These are phyloP conservation scores for Bradypodion ventrale DNA, from an alignment of 2,797 vertebrate genomes.

Conservation along the genomic window DNA sequence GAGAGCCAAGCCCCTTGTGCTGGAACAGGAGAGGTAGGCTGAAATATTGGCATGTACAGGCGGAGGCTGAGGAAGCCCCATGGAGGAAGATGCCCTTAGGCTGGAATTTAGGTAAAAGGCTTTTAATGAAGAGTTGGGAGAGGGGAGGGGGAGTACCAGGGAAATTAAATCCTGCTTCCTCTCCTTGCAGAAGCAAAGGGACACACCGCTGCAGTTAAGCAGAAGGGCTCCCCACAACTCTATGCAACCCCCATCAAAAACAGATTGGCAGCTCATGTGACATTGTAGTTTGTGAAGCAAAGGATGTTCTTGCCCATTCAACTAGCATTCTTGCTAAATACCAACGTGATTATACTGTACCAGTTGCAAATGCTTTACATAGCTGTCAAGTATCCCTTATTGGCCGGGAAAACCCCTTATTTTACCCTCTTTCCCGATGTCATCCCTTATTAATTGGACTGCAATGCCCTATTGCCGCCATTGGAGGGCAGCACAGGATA, in stretches of 20 bases:
- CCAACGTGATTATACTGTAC: neutral
- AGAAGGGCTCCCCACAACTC: neutral
- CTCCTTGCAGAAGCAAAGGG: neutral
- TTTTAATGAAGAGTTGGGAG: neutral
- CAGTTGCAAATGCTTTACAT: no score
- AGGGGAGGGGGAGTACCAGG: neutral
- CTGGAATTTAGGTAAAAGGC: conserved; percentile 16
- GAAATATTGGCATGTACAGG: conserved; percentile 18
- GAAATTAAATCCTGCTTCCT: neutral
- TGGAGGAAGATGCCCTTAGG: conserved; percentile 36
- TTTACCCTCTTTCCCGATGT: no score
- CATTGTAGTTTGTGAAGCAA: neutral
- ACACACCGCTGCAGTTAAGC: fast-evolving
- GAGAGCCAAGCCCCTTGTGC: conserved; percentile 5
- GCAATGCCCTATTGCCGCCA: no score
- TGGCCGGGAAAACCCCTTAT: no score
- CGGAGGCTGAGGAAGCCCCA: neutral
- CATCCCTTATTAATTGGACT: no score
- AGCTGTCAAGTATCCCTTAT: no score
- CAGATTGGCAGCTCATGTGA: conserved; percentile 1
- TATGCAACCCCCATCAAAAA: neutral
- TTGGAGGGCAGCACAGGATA: no score
- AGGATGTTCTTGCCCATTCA: neutral
- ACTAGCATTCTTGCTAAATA: neutral
- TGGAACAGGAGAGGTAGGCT: conserved; percentile 9